These are phyloP conservation scores for Gasterosteus nipponicus DNA, from an alignment of 2,113 vertebrate species.

Conservation along the genomic window DNA sequence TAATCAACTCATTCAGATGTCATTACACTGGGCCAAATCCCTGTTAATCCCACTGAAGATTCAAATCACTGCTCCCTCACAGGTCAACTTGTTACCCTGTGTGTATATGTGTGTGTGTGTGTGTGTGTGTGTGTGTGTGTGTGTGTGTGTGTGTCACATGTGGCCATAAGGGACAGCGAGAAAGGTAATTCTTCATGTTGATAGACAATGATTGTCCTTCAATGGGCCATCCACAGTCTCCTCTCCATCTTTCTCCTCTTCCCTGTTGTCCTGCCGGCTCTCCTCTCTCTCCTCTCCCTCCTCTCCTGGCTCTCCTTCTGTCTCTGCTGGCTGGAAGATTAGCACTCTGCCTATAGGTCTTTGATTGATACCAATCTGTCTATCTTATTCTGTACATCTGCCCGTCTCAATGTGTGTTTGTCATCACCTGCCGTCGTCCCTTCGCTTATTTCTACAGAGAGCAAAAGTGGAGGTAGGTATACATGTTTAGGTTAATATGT, in stretches of 20 bases:
- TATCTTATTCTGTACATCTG: conserved; percentile 4
- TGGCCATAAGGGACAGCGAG: conserved; percentile 49
- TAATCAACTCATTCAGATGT: conserved; percentile 79
- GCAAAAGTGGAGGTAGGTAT: background rate
- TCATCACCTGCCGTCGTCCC: conserved; percentile 8
- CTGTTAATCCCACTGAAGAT: conserved; percentile 77
- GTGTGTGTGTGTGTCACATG: conserved; percentile 47
- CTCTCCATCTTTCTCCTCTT: conserved; percentile 50
- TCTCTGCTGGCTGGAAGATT: conserved; percentile 36
- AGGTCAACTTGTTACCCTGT: conserved; percentile 60
- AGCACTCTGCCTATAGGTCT: conserved; percentile 38
- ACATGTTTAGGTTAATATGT: conserved; percentile 2
- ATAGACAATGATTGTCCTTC: conserved; percentile 81
- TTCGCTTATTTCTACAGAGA: conserved; percentile 4
- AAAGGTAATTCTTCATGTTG: conserved; percentile 78
- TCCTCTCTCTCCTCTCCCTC: conserved; percentile 30
- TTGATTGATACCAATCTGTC: conserved; percentile 51
- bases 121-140: conserved; percentile 52
- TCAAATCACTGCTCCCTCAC: conserved; percentile 71
- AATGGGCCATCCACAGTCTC: conserved; percentile 54
- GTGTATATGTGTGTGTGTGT: conserved; percentile 56
- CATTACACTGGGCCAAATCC: conserved; percentile 79
- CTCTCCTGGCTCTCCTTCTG: conserved; percentile 25
- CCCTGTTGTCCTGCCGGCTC: conserved; percentile 32
- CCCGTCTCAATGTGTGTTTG: conserved; percentile 17